These are phyloP conservation scores for Drosophila melanocephala DNA, from an alignment of 2,888 invertebrate species.

Conservation along the genomic window DNA sequence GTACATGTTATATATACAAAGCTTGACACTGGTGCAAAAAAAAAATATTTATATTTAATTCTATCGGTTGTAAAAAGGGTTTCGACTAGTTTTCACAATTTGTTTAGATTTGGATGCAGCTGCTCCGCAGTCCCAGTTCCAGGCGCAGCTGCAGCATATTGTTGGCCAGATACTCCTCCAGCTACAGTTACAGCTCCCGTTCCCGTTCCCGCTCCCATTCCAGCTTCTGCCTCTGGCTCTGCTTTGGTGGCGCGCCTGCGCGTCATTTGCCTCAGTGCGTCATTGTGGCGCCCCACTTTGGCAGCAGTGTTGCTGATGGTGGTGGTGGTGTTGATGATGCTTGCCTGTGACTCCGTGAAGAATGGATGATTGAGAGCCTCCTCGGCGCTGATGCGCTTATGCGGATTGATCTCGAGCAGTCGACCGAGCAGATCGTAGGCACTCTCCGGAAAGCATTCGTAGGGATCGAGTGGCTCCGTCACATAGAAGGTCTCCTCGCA, in stretches of 20 bases:
- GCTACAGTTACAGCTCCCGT: neutral
- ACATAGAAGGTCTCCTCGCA: conserved; percentile 81
- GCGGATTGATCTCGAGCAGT: conserved; percentile 92
- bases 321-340: neutral
- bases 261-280: conserved; percentile 11
- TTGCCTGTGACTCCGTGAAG: conserved; percentile 83
- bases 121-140: conserved; percentile 24
- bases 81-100: conserved; percentile 63
- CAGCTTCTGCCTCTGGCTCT: neutral
- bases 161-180: neutral
- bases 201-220: neutral
- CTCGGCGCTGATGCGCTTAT: conserved; percentile 90
- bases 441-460: conserved; percentile 88
- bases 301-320: neutral
- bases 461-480: conserved; percentile 79
- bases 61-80: conserved; percentile 18
- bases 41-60: conserved; percentile 9
- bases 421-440: conserved; percentile 91
- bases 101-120: conserved; percentile 24
- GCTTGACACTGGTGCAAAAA: conserved; percentile 34
- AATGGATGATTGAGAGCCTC: conserved; percentile 92
- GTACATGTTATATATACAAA: conserved; percentile 34
- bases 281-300: conserved; percentile 3
- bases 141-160: neutral
- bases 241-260: conserved; percentile 54